Evolutionary conservation across 2,888 invertebrate species (phyloP).

Genomic region (Drosophila infuscata): DNA sequence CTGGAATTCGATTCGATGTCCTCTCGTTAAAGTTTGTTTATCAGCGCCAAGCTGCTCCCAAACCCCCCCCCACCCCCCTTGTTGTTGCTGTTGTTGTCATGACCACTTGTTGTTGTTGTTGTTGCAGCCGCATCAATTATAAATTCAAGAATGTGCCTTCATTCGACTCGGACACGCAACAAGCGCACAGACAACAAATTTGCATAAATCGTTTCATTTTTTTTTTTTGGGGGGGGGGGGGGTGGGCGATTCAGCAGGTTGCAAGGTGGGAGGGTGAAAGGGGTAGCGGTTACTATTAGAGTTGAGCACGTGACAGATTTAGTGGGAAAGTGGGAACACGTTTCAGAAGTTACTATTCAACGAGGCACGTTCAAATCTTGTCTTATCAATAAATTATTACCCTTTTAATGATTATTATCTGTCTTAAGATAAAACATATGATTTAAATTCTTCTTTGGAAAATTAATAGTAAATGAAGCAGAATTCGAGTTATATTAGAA

Average conservation of each 20-base stretch:
- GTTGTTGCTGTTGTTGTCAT: slow-evolving; percentile 60
- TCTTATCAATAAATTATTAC: background rate
- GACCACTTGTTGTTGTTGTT: slow-evolving; percentile 53
- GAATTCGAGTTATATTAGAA: background rate
- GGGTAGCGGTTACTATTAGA: background rate
- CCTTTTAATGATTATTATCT: background rate
- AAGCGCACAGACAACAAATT: slow-evolving; percentile 42
- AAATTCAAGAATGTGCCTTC: slow-evolving; percentile 59
- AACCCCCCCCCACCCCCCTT: background rate
- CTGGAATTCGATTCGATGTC: slow-evolving; percentile 30
- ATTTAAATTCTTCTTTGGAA: background rate
- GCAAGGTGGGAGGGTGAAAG: background rate
- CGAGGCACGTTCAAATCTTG: background rate
- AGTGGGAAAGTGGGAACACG: background rate
- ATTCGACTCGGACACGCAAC: slow-evolving; percentile 61
- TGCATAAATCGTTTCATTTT: slow-evolving; percentile 28
- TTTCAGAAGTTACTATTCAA: background rate
- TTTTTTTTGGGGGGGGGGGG: too few relatives aligned
- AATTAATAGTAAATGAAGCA: background rate
- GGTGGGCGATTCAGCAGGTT: background rate
- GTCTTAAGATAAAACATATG: too few relatives aligned
- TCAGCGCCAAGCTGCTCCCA: slow-evolving; percentile 38
- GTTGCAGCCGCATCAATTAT: slow-evolving; percentile 67
- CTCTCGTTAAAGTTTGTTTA: slow-evolving; percentile 65
- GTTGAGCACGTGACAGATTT: background rate